Conservation (phyloP, 2,888 invertebrate genomes). For the Pyrocoelia pectoralis region DNA sequence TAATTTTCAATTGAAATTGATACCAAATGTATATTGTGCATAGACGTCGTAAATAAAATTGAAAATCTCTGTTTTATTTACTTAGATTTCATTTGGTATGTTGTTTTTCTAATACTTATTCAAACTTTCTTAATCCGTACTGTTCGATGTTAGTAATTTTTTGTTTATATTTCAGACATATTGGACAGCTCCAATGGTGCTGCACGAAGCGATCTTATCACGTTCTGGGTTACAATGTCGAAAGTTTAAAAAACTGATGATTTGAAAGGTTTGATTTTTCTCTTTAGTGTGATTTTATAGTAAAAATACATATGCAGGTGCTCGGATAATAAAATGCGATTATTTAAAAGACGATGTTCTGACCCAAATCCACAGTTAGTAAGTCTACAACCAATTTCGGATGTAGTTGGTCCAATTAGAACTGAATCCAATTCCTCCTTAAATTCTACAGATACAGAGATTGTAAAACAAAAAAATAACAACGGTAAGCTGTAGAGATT, state of each 20-base stretch:
- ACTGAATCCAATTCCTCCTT: slow-evolving; percentile 36
- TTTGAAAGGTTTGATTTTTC: background rate
- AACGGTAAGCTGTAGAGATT: slow-evolving; percentile 25
- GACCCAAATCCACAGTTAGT: slow-evolving; percentile 68
- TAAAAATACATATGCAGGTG: too few relatives aligned
- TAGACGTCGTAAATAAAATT: too few relatives aligned
- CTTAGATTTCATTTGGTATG: too few relatives aligned
- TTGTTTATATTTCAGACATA: background rate
- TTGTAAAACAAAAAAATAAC: slow-evolving; percentile 37
- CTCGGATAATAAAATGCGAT: slow-evolving; percentile 11
- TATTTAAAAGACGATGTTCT: slow-evolving; percentile 64
- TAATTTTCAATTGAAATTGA: too few relatives aligned
- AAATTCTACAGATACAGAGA: slow-evolving; percentile 22
- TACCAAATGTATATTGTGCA: too few relatives aligned
- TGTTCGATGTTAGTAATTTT: too few relatives aligned
- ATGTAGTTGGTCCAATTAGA: slow-evolving; percentile 42
- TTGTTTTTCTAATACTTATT: too few relatives aligned
- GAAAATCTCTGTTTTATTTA: too few relatives aligned
- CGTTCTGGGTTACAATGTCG: background rate
- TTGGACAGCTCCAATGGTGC: background rate
- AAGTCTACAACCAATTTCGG: slow-evolving; percentile 59
- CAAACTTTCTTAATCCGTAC: too few relatives aligned
- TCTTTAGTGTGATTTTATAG: too few relatives aligned
- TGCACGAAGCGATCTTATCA: background rate
- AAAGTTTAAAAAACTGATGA: background rate